These are phyloP conservation scores for Bostrychus sinensis DNA, from an alignment of 2,113 vertebrate species.

Conservation along the genomic window DNA sequence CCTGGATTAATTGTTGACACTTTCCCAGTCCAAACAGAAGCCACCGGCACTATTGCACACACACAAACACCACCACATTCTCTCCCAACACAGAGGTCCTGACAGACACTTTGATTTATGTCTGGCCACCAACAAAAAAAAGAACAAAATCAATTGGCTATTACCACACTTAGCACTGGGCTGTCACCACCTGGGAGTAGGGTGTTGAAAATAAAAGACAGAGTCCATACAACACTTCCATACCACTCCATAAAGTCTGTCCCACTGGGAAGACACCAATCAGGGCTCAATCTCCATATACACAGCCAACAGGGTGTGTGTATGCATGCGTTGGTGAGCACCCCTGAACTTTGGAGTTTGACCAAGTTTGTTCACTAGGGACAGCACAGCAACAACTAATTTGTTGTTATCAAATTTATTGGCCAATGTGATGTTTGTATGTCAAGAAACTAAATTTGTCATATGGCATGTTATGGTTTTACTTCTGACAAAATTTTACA, in stretches of 20 bases:
- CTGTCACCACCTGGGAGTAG: slow-evolving; percentile 91
- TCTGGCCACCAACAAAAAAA: slow-evolving; percentile 92
- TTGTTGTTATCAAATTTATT: no score
- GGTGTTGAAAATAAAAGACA: slow-evolving; percentile 91
- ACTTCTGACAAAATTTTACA: no score
- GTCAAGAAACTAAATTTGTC: no score
- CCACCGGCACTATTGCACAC: slow-evolving; percentile 65
- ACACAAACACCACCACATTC: slow-evolving; percentile 35
- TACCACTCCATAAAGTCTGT: slow-evolving; percentile 65
- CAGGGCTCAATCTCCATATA: slow-evolving; percentile 73
- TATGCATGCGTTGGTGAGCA: no score
- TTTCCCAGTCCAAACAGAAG: slow-evolving; percentile 87
- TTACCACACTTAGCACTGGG: slow-evolving; percentile 93
- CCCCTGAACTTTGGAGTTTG: no score
- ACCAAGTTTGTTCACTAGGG: no score
- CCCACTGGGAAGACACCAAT: slow-evolving; percentile 66
- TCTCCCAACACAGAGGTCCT: slow-evolving; percentile 73
- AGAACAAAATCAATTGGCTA: slow-evolving; percentile 98
- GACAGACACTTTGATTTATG: slow-evolving; percentile 97
- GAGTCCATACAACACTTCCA: slow-evolving; percentile 75
- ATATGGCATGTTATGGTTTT: no score
- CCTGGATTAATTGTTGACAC: slow-evolving; percentile 93
- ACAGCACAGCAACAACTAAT: no score
- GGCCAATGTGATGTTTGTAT: no score
- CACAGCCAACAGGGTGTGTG: slow-evolving; percentile 51